Conservation (phyloP, 1,140 invertebrate species). For the Ericerus pela region DNA sequence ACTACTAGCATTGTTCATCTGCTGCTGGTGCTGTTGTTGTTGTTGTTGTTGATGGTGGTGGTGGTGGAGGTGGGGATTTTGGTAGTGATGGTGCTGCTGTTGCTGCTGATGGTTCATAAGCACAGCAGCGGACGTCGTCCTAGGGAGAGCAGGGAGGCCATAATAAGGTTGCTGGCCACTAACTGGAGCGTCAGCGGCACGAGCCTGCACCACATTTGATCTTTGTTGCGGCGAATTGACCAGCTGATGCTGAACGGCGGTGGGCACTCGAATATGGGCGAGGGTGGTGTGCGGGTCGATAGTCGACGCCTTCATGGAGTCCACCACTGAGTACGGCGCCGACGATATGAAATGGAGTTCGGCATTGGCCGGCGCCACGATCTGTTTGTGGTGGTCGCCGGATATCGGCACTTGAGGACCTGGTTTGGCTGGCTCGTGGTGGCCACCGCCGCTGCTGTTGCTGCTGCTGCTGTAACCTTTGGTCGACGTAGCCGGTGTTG, state of each 20-base stretch:
- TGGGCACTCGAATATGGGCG: too few species aligned
- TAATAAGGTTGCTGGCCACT: slow-evolving; percentile 24
- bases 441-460: too few species aligned
- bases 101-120: too few species aligned
- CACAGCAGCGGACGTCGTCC: slow-evolving; percentile 24
- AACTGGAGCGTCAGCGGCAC: slow-evolving; percentile 16
- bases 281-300: too few species aligned
- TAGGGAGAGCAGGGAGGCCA: slow-evolving; percentile 19
- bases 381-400: background rate
- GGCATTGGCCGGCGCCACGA: background rate
- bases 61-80: background rate
- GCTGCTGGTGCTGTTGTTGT: too few species aligned
- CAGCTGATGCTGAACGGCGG: background rate
- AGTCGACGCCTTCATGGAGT: background rate
- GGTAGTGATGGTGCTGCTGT: slow-evolving; percentile 1
- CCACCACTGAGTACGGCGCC: too few species aligned
- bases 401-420: slow-evolving; percentile 34
- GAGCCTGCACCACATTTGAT: background rate
- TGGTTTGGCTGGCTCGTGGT: slow-evolving; percentile 32
- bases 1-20: background rate
- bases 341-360: background rate
- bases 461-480: too few species aligned
- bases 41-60: background rate
- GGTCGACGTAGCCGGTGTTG: slow-evolving; percentile 28
- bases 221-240: background rate